Base-by-base conservation (phyloP, 2,113 vertebrate species). In the Motacilla tschutschensis region DNA sequence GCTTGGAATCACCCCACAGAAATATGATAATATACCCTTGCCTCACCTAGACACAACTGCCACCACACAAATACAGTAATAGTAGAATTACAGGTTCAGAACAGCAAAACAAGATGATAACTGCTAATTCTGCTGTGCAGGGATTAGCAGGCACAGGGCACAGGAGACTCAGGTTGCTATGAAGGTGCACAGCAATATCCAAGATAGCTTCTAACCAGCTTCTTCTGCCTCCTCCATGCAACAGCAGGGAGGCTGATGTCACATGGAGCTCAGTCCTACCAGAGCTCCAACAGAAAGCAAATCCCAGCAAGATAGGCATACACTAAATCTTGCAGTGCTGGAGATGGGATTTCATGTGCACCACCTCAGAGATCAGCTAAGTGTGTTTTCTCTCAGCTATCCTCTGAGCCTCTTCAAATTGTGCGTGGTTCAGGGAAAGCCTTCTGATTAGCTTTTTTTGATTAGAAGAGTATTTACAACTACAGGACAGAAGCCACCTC, bases 391-490 rank as follows among this genome's bases (percentile, higher is more conserved):
- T 44, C 59, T 81, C 58, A 33, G 38, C 29, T 26, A 26, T 9
- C 55, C 28, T 64, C 22, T 18, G 35, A 60, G 66, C 17, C 24
- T 70, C 25, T 53, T 60, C 38, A 65, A 10, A 35, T 25, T 40
- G 19, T 15, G 4, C 40, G 43, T 19, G 17, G 29, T 20, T 75
- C 46, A 75, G 43, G 50, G 43, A n/a, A 72, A 62, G 33, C 54
- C 62, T 64, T 65, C 59, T 69, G 64, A 69, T 55, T 14, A 5
- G 31, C 10, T 43, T 40, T 53, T 50, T 83, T 12, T 54, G 50
- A 75, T 71, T 58, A 55, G 44, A 72, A 79, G 15, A 70, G 36
- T 47, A 60, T 77, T 91, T 88, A 74, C 41, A 90, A 73, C 67
- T n/a, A 67, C 0, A 83, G 58, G 44, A 79, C 2, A 2, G 1